Conservation (phyloP, 2,797 vertebrate species). For the Setipinna tenuifilis region DNA sequence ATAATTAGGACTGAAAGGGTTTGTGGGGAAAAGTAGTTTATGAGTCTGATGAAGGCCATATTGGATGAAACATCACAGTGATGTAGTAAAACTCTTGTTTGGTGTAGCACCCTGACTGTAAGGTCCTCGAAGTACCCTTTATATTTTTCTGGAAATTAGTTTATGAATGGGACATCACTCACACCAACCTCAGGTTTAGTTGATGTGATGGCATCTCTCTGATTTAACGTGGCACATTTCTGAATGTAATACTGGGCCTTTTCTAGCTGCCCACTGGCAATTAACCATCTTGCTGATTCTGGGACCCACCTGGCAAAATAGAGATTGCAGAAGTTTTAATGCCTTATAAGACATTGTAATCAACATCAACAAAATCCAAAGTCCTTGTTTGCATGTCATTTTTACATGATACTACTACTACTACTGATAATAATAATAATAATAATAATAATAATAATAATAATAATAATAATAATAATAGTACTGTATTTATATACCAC, state of each 20-base stretch:
- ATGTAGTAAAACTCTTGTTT: no score
- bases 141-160: neutral
- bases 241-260: slow-evolving; percentile 62
- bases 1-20: slow-evolving; percentile 9
- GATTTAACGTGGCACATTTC: slow-evolving; percentile 73
- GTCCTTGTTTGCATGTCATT: no score
- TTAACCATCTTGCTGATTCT: slow-evolving; percentile 58
- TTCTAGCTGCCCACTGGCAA: slow-evolving; percentile 47
- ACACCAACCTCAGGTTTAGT: slow-evolving; percentile 49
- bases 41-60: no score
- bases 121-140: no score
- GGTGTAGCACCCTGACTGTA: no score
- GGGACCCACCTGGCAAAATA: slow-evolving; percentile 52
- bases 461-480: no score
- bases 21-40: neutral
- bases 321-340: neutral
- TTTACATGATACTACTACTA: no score
- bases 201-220: slow-evolving; percentile 42
- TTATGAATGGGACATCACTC: neutral
- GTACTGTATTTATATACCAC: no score
- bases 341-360: neutral
- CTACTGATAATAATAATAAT: no score
- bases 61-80: no score
- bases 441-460: no score
- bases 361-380: neutral